Evolutionary conservation across 2,888 invertebrate species (phyloP), one percentile per base, ranked within the genome.

Genomic region (Dicyrtomina minuta): DNA sequence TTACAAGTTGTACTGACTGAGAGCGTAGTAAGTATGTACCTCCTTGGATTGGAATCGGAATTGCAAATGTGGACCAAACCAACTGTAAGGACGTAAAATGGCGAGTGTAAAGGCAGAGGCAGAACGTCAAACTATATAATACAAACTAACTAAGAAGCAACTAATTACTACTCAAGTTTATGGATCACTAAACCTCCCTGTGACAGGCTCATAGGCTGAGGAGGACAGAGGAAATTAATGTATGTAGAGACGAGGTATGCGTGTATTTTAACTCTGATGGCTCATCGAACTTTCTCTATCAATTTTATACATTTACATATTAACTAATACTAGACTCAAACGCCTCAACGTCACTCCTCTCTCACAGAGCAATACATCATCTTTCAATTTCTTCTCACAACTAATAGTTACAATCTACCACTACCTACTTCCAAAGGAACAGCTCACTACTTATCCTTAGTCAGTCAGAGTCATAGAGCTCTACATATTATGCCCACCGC

Each of bases 241-340:
- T 22, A 53, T 13, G 53, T 53, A 27, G 58, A 33, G 33, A 3
- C 4, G 8, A 33, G 33, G 56, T 26, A 61, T 43, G 22, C n/a
- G 33, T 8, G 4, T 33, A 3, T 17, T 41, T 59, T 59, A 39
- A 59, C 41, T 43, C 22, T 41, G 41, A 41, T 22, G 43, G 44
- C 44, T 46, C 61, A 43, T 43, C 61, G 46, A 61, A 61, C 61
- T 61, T 61, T 61, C 61, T 39, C 61, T 61, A 61, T 61, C 61
- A 44, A 61, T 44, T 61, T 24, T n/a, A 56, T 56, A 44, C 20
- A 43, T 26, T 61, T 61, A 41, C 12, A 59, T 41, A 59, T n/a
- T 41, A 20, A 59, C 22, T 20, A 20, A 61, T 44, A 61, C 46
- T 61, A 61, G 61, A 26, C 44, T 22, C 12, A 41, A 46, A 22